These are phyloP conservation scores for Cryptoleucopteryx plumbea DNA, from an alignment of 2,113 vertebrate genomes.

Conservation along the genomic window DNA sequence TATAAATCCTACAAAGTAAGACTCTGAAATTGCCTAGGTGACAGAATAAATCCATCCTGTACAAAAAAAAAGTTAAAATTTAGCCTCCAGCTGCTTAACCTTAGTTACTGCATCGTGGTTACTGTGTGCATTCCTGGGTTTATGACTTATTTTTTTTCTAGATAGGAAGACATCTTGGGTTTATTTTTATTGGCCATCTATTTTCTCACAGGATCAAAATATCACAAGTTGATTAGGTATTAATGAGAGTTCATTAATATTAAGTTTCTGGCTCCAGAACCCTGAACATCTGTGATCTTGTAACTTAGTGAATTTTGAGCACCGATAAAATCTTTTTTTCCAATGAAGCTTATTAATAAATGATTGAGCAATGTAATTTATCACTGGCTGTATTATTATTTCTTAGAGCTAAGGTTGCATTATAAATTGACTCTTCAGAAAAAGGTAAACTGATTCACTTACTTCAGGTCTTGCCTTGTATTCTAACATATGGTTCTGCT, in stretches of 20 bases:
- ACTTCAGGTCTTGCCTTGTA: slow-evolving; percentile 51
- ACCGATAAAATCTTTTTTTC: background rate
- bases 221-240: background rate
- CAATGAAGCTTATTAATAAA: background rate
- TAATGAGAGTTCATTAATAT: slow-evolving; percentile 11
- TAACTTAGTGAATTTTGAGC: background rate
- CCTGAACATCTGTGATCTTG: background rate
- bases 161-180: background rate
- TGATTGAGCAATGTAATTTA: slow-evolving; percentile 6
- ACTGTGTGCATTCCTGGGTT: background rate
- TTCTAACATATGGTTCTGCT: slow-evolving; percentile 77
- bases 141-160: background rate
- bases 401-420: slow-evolving; percentile 34
- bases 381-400: background rate
- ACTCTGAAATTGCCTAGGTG: background rate
- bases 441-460: slow-evolving; percentile 61
- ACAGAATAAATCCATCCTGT: background rate
- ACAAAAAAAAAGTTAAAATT: background rate
- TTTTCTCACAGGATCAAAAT: slow-evolving; percentile 25
- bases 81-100: slow-evolving; percentile 30
- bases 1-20: slow-evolving; percentile 9
- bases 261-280: background rate
- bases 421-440: slow-evolving; percentile 57
- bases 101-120: background rate
- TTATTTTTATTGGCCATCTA: slow-evolving; percentile 38